These are phyloP conservation scores for Rhea americana DNA, from an alignment of 2,113 vertebrate genomes.

Conservation along the genomic window DNA sequence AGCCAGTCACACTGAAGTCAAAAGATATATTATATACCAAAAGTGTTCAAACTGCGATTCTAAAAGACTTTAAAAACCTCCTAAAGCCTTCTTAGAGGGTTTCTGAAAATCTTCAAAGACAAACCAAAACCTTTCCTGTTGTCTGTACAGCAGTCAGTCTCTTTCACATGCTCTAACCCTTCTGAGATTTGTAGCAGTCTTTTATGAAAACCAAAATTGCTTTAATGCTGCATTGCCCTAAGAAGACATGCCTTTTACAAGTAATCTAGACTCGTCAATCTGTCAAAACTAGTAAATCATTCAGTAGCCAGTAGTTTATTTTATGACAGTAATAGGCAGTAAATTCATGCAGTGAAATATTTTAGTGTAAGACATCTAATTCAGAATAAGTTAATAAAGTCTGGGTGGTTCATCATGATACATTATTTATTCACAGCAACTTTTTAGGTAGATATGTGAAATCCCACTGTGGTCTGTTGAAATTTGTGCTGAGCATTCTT, in stretches of 20 bases:
- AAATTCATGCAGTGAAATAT: conserved; percentile 71
- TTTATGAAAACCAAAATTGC: conserved; percentile 58
- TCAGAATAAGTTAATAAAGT: conserved; percentile 64
- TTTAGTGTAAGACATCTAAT: conserved; percentile 59
- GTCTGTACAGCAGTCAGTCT: not conserved
- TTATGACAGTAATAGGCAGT: conserved; percentile 67
- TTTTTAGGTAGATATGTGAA: conserved; percentile 41
- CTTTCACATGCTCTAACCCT: not conserved
- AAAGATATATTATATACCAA: not conserved
- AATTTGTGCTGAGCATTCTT: conserved; percentile 8
- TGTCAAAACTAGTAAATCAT: conserved; percentile 49
- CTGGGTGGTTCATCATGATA: conserved; percentile 40
- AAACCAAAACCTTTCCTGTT: not conserved
- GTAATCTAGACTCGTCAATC: conserved; percentile 64
- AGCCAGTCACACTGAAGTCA: not conserved
- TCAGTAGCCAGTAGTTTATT: conserved; percentile 63
- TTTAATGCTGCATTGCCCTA: conserved; percentile 48
- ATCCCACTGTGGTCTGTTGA: conserved; percentile 30
- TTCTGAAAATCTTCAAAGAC: not conserved
- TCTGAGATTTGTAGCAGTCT: conserved; percentile 39
- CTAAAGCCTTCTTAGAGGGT: not conserved
- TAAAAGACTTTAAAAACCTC: not conserved
- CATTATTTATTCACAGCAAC: conserved; percentile 38
- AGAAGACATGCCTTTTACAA: conserved; percentile 65
- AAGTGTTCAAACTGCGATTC: not conserved